A percentile compares a stretch with the other conserved stretches of the same genome.
These are phyloP conservation scores for Microtus oregoni DNA, from an alignment of 2,113 vertebrate genomes.

Conservation along the genomic window DNA sequence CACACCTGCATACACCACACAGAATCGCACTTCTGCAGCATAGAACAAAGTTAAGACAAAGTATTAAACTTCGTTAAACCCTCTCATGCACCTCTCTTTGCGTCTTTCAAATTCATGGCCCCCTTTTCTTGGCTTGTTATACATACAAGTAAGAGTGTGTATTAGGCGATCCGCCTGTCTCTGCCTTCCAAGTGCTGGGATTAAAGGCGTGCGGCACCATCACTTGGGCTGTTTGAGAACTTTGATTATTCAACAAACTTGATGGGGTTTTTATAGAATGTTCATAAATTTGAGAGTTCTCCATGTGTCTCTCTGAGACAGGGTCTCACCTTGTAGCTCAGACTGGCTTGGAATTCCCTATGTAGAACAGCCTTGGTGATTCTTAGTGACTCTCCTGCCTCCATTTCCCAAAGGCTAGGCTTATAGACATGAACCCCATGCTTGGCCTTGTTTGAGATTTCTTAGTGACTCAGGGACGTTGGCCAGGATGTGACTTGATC, in stretches of 20 bases:
- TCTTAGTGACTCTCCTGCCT: not conserved
- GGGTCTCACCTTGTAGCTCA: not conserved
- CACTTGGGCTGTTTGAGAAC: not conserved
- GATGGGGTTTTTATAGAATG: not conserved
- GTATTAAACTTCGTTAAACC: not conserved
- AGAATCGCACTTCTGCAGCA: not conserved
- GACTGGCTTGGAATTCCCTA: not conserved
- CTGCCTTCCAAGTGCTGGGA: no score
- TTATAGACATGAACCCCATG: not conserved
- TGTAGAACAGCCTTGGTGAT: not conserved
- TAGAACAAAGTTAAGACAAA: not conserved
- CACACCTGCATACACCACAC: not conserved
- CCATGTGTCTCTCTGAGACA: not conserved
- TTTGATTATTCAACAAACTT: not conserved
- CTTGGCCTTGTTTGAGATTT: not conserved
- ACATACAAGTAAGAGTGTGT: not conserved
- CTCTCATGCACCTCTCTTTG: not conserved
- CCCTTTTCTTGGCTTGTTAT: not conserved
- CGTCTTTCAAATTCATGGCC: not conserved
- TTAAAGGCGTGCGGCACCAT: no score
- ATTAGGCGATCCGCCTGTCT: not conserved
- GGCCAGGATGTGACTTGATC: not conserved
- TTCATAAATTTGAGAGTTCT: not conserved
- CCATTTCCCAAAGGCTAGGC: not conserved
- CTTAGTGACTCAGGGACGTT: not conserved